These are phyloP conservation scores for Mobula hypostoma DNA, from an alignment of 2,113 vertebrate genomes.

Conservation along the genomic window DNA sequence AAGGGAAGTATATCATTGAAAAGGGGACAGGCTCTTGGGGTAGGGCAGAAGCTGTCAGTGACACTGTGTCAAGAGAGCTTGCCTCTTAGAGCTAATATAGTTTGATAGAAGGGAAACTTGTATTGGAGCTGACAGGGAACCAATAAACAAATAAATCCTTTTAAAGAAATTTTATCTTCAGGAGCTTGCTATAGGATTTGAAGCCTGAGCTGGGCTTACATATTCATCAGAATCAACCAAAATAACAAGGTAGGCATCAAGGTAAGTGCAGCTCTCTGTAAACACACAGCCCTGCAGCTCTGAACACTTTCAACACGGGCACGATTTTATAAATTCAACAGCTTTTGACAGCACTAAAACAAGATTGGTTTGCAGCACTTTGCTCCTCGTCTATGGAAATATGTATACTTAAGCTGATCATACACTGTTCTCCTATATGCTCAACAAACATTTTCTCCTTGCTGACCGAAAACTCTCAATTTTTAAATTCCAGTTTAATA, in stretches of 20 bases:
- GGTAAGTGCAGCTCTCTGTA: background rate
- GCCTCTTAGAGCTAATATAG: background rate
- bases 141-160: slow-evolving; percentile 22
- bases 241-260: background rate
- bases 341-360: background rate
- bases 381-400: background rate
- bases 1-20: background rate
- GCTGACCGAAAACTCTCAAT: background rate
- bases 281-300: background rate
- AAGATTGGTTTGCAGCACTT: background rate
- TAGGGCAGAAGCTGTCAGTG: background rate
- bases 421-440: background rate
- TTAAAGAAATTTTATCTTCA: background rate
- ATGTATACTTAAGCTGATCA: background rate
- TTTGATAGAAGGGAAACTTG: slow-evolving; percentile 1
- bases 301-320: background rate
- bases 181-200: background rate
- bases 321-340: background rate
- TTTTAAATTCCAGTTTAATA: background rate
- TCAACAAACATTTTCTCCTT: background rate
- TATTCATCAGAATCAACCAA: slow-evolving; percentile 23
- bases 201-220: background rate
- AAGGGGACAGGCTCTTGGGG: background rate
- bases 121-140: background rate
- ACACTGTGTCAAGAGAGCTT: background rate